Percentiles rank a stretch among this genome's conserved stretches.
Conservation (phyloP, 2,113 vertebrate species). For the Hiodon alosoides region DNA sequence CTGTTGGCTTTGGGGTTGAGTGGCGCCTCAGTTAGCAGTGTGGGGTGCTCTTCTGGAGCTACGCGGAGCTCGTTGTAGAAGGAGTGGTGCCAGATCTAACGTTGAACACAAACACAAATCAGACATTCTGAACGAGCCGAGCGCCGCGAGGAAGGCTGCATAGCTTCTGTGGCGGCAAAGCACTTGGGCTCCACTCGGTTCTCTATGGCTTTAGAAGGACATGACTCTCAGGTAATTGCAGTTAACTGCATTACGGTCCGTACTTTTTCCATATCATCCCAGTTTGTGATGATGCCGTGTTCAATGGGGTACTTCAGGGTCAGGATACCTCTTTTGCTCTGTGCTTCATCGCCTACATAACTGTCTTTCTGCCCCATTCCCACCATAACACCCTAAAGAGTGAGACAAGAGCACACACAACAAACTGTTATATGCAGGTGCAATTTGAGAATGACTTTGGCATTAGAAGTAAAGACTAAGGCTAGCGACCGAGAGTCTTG, state of each 20-base stretch:
- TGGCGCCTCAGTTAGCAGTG: conserved; percentile 72
- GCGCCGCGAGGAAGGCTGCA: neutral
- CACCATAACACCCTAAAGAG: conserved; percentile 32
- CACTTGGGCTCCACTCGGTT: no score
- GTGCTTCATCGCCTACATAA: conserved; percentile 35
- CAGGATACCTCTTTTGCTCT: conserved; percentile 29
- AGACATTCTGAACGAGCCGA: neutral
- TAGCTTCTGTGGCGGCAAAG: neutral
- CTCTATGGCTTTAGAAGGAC: no score
- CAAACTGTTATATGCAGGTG: no score
- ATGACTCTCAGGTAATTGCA: no score
- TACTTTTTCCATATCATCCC: conserved; percentile 38
- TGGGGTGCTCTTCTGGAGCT: conserved; percentile 73
- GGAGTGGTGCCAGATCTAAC: conserved; percentile 51
- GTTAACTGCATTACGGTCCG: neutral
- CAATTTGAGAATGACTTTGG: no score
- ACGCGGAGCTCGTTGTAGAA: conserved; percentile 54
- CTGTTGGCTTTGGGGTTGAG: conserved; percentile 72
- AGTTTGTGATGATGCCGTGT: conserved; percentile 23
- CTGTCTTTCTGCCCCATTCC: conserved; percentile 33
- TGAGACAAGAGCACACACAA: no score
- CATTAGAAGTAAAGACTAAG: no score
- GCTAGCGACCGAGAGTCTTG: no score
- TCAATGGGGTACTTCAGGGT: no score
- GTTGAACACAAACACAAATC: neutral